Base-by-base conservation (phyloP, 2,888 invertebrate genomes). In the Agriopis leucophaearia region DNA sequence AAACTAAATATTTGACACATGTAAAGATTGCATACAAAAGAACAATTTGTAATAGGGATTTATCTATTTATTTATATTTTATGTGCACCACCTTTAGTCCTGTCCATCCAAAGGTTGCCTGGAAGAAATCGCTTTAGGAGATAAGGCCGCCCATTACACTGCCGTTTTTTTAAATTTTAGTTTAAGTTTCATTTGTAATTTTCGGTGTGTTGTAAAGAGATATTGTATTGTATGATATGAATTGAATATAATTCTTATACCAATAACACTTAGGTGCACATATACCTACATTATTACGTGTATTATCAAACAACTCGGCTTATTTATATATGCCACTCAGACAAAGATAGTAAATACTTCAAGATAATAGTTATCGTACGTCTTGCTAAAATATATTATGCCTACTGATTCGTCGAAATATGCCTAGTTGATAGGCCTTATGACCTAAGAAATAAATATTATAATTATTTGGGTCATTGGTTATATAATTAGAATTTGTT, bases 301-400 rank as follows among this genome's bases (percentile, higher is more conserved):
- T 65, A 67, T 71, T 71, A 74, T 75, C 70, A 52, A 50, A 13
- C 13, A 6, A 8, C 40, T 69, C 62, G 66, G 59, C 74, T 70
- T 75, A 74, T 69, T 73, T 72, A 64, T 65, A 64, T 65, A 72
- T 64, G 66, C 62, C 54, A 69, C 69, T 62, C 69, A 72, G 73
- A 73, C 51, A 65, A 47, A 58, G 71, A 72, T 70, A 66, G 67
- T 71, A 71, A 64, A 64, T 61, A 63, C 44, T 63, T 66, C 59
- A 61, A 66, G 74, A 74, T 74, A 74, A 56, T 52, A 48, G 35
- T 52, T 75, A 77, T 77, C 77, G 75, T 71, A 35, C 72, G 60
- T 59, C 69, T 68, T 71, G 55, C 15, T 63, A 59, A 69, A 65
- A 63, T 50, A 47, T 12, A 38, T 27, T 27, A 36, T 60, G 47